Conservation (phyloP, 2,113 vertebrate species). For the Vombatus ursinus region DNA sequence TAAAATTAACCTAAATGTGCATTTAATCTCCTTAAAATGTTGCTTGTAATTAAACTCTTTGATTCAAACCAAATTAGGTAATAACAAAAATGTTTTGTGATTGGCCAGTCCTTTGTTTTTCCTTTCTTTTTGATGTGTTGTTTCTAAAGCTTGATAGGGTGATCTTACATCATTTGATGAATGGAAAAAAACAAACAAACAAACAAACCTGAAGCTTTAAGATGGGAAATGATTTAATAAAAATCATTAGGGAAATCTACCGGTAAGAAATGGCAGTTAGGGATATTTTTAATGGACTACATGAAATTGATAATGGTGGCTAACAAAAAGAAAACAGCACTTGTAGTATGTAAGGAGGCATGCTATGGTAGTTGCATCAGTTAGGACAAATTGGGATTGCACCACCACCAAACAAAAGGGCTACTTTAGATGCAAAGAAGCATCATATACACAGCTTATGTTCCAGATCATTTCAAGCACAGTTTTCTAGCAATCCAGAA, state of each 20-base stretch:
- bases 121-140: not conserved
- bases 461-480: not conserved
- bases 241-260: not conserved
- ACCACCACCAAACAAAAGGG: not conserved
- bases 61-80: conserved; percentile 60
- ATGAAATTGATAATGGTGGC: not conserved
- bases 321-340: not conserved
- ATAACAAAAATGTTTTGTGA: conserved; percentile 56
- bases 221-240: not conserved
- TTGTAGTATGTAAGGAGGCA: too few relatives aligned
- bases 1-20: conserved; percentile 62
- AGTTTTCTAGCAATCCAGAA: not conserved
- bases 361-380: not conserved
- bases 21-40: conserved; percentile 48
- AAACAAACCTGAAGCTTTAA: not conserved
- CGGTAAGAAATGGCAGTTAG: not conserved
- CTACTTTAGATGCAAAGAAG: not conserved
- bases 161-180: not conserved
- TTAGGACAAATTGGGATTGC: not conserved
- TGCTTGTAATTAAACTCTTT: conserved; percentile 64
- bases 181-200: not conserved
- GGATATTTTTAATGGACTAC: not conserved
- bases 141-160: not conserved
- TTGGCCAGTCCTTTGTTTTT: conserved; percentile 35
- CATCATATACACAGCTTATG: not conserved